Percentiles rank a stretch among this genome's conserved stretches.
phyloP scores from a whole-genome alignment of 2,797 vertebrate species.

The Diceros bicornis region DNA sequence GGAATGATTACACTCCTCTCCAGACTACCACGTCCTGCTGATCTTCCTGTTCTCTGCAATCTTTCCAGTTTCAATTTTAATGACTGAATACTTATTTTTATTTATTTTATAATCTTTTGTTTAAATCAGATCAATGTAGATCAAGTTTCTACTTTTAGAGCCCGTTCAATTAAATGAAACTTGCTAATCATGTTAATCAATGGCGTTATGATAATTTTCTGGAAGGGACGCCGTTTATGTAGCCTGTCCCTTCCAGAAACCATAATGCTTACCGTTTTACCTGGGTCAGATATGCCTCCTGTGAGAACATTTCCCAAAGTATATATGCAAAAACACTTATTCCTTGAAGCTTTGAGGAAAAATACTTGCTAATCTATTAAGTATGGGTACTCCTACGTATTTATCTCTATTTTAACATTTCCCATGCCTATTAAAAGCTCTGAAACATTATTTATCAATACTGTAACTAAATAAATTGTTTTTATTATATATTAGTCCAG shows the following conservation, averaged over 20 bases:
- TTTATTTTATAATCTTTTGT: conserved; percentile 13
- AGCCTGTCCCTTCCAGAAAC: not conserved
- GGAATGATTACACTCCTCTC: not conserved
- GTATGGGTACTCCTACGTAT: not conserved
- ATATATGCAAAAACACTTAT: not conserved
- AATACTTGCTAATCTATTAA: not conserved
- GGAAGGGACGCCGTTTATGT: not conserved
- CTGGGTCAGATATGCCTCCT: not conserved
- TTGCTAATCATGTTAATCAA: not conserved
- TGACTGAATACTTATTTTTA: not conserved
- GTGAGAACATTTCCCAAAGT: conserved; percentile 21
- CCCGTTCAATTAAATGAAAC: conserved; percentile 8
- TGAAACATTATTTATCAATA: not conserved
- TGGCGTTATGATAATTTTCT: conserved; percentile 21
- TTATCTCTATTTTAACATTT: conserved; percentile 45
- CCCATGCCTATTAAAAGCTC: not conserved
- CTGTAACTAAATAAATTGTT: not conserved
- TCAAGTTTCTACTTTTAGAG: not conserved
- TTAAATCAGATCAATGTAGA: conserved; percentile 24
- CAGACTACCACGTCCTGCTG: not conserved
- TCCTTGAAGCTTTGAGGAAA: not conserved
- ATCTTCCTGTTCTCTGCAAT: not conserved
- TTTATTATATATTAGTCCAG: not conserved
- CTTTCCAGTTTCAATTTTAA: not conserved
- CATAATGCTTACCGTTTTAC: not conserved